Percentiles rank a stretch among this genome's conserved stretches.
Conservation (phyloP, 1,140 invertebrate species). For the Drosophila pallidifrons region DNA sequence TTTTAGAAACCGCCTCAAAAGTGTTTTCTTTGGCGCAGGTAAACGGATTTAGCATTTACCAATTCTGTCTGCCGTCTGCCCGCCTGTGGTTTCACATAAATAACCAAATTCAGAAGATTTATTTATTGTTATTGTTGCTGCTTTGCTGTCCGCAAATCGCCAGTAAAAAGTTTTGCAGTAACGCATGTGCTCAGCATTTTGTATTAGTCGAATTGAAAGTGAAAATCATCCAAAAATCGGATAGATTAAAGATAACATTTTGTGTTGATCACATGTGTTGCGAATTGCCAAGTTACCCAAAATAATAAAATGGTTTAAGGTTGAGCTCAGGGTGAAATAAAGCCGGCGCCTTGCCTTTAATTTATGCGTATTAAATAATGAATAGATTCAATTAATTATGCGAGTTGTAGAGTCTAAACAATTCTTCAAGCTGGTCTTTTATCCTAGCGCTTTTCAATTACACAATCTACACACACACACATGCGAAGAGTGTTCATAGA, state of each 20-base stretch:
- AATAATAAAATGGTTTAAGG: not conserved
- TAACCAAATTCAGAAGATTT: slow-evolving; percentile 56
- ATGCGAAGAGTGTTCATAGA: slow-evolving; percentile 7
- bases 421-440: not conserved
- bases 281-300: slow-evolving; percentile 50
- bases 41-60: slow-evolving; percentile 66
- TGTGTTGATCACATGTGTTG: slow-evolving; percentile 37
- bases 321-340: not conserved
- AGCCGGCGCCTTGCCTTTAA: not conserved
- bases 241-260: slow-evolving; percentile 48
- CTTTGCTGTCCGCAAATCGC: slow-evolving; percentile 18
- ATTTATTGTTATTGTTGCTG: slow-evolving; percentile 26
- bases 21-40: slow-evolving; percentile 51
- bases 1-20: slow-evolving; percentile 47
- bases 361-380: not conserved
- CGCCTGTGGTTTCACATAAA: slow-evolving; percentile 62
- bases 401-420: not conserved
- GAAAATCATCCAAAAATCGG: slow-evolving; percentile 47
- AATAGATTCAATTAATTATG: not conserved
- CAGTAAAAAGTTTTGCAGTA: slow-evolving; percentile 46
- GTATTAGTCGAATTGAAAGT: slow-evolving; percentile 64
- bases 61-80: slow-evolving; percentile 6
- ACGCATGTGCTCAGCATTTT: slow-evolving; percentile 59
- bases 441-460: slow-evolving; percentile 42
- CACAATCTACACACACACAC: slow-evolving; percentile 18